Evolutionary conservation across 1,140 invertebrate species (phyloP).

Genomic region (Adelges cooleyi): DNA sequence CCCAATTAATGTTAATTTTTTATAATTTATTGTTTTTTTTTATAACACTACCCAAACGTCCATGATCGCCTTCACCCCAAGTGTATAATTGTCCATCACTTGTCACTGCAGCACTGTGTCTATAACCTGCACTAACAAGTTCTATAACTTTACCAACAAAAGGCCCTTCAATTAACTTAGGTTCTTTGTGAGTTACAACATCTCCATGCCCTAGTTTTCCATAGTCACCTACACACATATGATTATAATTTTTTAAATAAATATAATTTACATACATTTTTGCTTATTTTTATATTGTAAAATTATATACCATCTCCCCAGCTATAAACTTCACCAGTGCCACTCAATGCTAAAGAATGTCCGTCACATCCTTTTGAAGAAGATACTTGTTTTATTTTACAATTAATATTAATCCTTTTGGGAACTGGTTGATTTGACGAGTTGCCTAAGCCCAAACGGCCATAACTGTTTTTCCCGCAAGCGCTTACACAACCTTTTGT

Average conservation of each 20-base stretch:
- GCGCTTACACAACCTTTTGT: conserved; percentile 46
- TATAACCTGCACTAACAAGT: conserved; percentile 50
- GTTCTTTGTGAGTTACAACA: conserved; percentile 46
- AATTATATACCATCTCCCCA: conserved; percentile 50
- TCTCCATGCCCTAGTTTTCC: conserved; percentile 45
- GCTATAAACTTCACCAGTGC: conserved; percentile 47
- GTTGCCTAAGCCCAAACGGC: conserved; percentile 45
- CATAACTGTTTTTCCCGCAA: conserved; percentile 50
- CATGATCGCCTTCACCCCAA: conserved; percentile 55
- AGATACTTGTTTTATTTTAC: conserved; percentile 41
- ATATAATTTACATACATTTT: not conserved
- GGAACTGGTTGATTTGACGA: conserved; percentile 46
- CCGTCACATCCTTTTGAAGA: conserved; percentile 51
- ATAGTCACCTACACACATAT: conserved; percentile 40
- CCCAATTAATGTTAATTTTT: too few relatives aligned
- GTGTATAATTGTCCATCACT: conserved; percentile 46
- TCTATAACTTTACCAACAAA: conserved; percentile 42
- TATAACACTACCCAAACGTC: conserved; percentile 49
- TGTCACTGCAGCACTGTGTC: conserved; percentile 48
- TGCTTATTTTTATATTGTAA: not conserved
- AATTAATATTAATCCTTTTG: conserved; percentile 42
- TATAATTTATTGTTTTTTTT: conserved; percentile 24
- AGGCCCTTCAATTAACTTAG: conserved; percentile 42
- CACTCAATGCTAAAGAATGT: conserved; percentile 48
- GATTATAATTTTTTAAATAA: not conserved